Percentiles rank a stretch among this genome's conserved stretches.
Evolutionary conservation across 1,140 invertebrate species (phyloP).

Genomic region (Paraescarpia echinospica): DNA sequence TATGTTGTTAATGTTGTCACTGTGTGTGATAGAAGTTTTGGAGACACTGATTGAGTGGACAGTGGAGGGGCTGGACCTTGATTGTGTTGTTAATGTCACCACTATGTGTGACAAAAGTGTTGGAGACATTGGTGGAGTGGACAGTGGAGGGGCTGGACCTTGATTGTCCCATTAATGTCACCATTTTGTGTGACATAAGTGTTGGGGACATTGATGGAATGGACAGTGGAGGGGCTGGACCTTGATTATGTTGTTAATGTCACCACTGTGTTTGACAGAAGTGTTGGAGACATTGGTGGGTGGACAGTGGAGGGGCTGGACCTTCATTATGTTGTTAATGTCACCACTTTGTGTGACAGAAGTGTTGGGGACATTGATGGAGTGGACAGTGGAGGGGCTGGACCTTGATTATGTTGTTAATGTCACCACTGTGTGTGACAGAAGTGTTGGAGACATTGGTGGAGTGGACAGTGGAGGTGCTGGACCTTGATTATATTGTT

Average conservation of each 20-base stretch:
- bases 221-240: conserved; percentile 76
- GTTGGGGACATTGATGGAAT: conserved; percentile 64
- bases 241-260: conserved; percentile 72
- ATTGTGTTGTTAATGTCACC: background rate
- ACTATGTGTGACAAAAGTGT: background rate
- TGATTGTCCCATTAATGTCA: background rate
- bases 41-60: background rate
- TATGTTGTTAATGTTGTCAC: background rate
- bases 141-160: background rate
- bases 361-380: background rate
- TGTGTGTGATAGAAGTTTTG: background rate
- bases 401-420: background rate
- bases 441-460: background rate
- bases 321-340: too few relatives aligned
- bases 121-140: background rate
- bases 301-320: conserved; percentile 78
- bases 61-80: background rate
- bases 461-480: background rate
- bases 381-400: background rate
- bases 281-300: conserved; percentile 62
- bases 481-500: background rate
- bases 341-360: background rate
- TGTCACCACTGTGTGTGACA: background rate
- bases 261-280: conserved; percentile 38
- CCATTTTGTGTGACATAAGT: conserved; percentile 13